Percentiles rank a stretch among this genome's conserved stretches.
These are phyloP conservation scores for Gryllus bimaculatus DNA, from an alignment of 1,140 invertebrate genomes.

Conservation along the genomic window DNA sequence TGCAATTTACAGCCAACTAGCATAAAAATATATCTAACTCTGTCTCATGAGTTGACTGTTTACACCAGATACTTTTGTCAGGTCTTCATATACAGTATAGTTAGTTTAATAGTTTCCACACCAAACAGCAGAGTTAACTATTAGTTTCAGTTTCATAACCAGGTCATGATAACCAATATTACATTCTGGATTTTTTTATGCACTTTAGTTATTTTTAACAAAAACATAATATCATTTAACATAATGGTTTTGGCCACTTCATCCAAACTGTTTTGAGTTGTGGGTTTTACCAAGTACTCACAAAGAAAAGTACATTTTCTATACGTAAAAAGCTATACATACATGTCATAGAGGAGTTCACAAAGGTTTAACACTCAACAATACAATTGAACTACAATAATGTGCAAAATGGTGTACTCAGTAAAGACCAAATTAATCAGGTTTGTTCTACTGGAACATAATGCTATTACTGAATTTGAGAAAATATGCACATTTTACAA, in stretches of 20 bases:
- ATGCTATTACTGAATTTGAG: not conserved
- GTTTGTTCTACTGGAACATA: not conserved
- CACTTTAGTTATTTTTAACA: not conserved
- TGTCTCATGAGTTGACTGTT: not conserved
- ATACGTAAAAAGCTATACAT: not conserved
- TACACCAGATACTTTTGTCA: not conserved
- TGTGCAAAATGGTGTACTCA: not conserved
- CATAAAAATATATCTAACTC: no score
- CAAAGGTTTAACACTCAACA: not conserved
- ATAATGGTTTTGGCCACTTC: not conserved
- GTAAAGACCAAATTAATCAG: not conserved
- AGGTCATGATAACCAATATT: not conserved
- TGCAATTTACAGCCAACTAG: not conserved
- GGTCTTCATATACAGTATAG: slow-evolving; percentile 1
- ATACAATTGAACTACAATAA: not conserved
- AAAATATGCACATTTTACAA: not conserved
- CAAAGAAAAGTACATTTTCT: not conserved
- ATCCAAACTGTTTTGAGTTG: slow-evolving; percentile 1
- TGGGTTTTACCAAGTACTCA: slow-evolving; percentile 1
- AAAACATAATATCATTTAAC: not conserved
- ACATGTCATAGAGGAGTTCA: not conserved
- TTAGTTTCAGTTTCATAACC: not conserved
- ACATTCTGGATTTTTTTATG: not conserved
- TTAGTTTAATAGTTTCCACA: not conserved
- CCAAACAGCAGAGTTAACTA: slow-evolving; percentile 1